Percentiles rank a stretch among this genome's conserved stretches.
Conservation (phyloP, 2,888 invertebrate species). For the Julus scandinavius region DNA sequence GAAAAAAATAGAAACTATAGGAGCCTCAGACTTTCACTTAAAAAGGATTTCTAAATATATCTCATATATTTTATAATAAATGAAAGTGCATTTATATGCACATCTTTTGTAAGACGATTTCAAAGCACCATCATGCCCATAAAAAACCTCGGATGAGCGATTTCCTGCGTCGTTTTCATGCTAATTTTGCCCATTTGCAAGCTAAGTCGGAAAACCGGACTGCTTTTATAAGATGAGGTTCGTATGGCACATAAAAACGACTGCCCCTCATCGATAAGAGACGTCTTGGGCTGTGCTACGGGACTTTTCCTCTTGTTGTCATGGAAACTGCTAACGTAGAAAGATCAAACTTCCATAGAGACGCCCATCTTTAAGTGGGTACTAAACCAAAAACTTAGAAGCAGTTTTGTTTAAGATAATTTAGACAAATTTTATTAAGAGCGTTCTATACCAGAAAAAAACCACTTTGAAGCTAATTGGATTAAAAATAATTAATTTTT, state of each 20-base stretch:
- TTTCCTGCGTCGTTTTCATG: conserved; percentile 23
- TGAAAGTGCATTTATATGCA: not conserved
- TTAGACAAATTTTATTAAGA: no score
- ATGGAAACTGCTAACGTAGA: not conserved
- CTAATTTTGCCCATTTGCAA: not conserved
- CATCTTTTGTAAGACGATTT: not conserved
- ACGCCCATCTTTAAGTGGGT: no score
- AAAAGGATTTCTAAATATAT: no score
- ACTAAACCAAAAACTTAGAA: no score
- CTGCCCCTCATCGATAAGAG: conserved; percentile 16
- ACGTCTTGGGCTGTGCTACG: not conserved
- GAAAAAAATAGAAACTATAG: no score
- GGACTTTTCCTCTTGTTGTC: not conserved
- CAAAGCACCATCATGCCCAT: not conserved
- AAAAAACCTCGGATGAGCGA: not conserved
- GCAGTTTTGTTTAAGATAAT: no score
- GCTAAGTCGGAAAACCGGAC: not conserved
- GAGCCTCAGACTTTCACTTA: no score
- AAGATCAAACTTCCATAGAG: not conserved
- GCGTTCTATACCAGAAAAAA: no score
- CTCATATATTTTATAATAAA: not conserved
- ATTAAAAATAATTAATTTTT: no score
- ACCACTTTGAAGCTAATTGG: no score
- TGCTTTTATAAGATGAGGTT: not conserved
- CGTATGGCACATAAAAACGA: not conserved